These are phyloP conservation scores for Altica lythri DNA, from an alignment of 2,888 invertebrate genomes.

Conservation along the genomic window DNA sequence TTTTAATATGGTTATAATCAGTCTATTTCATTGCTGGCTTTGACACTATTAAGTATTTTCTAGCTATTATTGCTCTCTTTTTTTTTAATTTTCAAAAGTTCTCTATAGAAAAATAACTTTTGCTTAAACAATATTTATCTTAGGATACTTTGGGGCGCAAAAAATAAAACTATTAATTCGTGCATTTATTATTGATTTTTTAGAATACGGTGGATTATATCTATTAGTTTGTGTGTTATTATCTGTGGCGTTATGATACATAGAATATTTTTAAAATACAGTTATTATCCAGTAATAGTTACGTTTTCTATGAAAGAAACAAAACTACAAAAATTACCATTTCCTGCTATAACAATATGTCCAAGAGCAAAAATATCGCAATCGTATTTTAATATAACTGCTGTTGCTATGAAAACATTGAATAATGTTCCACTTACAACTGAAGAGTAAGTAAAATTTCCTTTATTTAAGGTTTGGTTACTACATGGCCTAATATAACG, in stretches of 20 bases:
- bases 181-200: too few relatives aligned
- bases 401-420: conserved; percentile 39
- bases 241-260: conserved; percentile 57
- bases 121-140: too few relatives aligned
- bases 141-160: too few relatives aligned
- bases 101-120: too few relatives aligned
- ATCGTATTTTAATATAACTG: conserved; percentile 64
- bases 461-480: too few relatives aligned
- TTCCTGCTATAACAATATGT: conserved; percentile 60
- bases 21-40: too few relatives aligned
- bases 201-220: conserved; percentile 33
- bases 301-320: conserved; percentile 74
- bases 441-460: conserved; percentile 30
- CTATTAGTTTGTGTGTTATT: conserved; percentile 18
- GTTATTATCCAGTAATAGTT: conserved; percentile 72
- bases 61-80: too few relatives aligned
- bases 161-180: too few relatives aligned
- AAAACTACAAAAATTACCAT: conserved; percentile 65
- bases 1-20: too few relatives aligned
- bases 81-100: too few relatives aligned
- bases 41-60: too few relatives aligned
- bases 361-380: conserved; percentile 69
- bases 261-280: conserved; percentile 73
- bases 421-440: conserved; percentile 21
- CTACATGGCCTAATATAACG: too few relatives aligned